These are phyloP conservation scores for Hiodon alosoides DNA, from an alignment of 2,113 vertebrate species.

Conservation along the genomic window DNA sequence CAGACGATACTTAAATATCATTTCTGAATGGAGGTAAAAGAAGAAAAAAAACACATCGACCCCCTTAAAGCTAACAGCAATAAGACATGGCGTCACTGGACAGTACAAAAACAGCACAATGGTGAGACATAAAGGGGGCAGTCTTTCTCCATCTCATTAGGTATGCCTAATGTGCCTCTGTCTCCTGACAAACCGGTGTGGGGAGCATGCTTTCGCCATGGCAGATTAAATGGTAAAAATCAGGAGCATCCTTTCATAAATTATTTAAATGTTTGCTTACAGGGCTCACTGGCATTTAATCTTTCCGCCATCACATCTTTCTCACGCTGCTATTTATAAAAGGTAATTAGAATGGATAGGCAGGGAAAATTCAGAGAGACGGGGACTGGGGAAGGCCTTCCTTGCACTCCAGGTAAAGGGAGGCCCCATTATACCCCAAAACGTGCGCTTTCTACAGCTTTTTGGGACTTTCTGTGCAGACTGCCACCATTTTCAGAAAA, in stretches of 20 bases:
- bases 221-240: conserved; percentile 16
- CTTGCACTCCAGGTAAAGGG: not conserved
- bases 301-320: conserved; percentile 18
- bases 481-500: too few relatives aligned
- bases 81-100: not conserved
- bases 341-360: conserved; percentile 29
- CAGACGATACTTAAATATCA: not conserved
- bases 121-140: not conserved
- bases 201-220: not conserved
- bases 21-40: too few relatives aligned
- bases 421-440: too few relatives aligned
- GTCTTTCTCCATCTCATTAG: conserved; percentile 14
- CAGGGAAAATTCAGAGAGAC: not conserved
- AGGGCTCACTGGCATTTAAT: conserved; percentile 20
- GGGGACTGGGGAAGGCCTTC: not conserved
- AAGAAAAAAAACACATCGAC: not conserved
- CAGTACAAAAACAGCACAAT: not conserved
- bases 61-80: not conserved
- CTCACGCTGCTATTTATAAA: conserved; percentile 33
- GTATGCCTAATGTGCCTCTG: not conserved
- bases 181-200: conserved; percentile 5
- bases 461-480: too few relatives aligned
- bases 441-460: too few relatives aligned
- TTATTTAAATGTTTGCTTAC: conserved; percentile 34
- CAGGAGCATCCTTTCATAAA: conserved; percentile 26